A percentile compares a stretch with the other conserved stretches of the same genome.
Evolutionary conservation across 2,113 vertebrate species (phyloP).

Genomic region (Zosterops hypoxanthus): DNA sequence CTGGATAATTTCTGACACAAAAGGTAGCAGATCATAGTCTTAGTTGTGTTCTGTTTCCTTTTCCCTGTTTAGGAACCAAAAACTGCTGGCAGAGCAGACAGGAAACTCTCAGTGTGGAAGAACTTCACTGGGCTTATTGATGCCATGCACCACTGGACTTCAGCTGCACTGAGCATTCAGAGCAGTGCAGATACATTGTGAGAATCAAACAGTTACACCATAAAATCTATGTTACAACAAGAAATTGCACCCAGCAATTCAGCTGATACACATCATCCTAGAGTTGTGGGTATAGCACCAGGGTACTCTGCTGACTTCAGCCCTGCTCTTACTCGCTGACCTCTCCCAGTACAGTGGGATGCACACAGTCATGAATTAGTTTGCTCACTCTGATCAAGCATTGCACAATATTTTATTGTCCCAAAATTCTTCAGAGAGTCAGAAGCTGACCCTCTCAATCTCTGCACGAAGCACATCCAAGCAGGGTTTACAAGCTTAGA

Average conservation of each 20-base stretch:
- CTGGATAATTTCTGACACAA: not conserved
- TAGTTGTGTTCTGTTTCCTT: not conserved
- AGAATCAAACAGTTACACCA: not conserved
- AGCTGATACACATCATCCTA: not conserved
- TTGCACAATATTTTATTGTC: not conserved
- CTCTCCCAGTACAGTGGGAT: not conserved
- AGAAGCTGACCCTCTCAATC: not conserved
- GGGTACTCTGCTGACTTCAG: not conserved
- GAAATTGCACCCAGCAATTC: not conserved
- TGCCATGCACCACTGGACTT: not conserved
- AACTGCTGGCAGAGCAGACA: not conserved
- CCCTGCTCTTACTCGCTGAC: not conserved
- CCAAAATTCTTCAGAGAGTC: not conserved
- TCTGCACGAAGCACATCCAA: not conserved
- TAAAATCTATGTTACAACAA: not conserved
- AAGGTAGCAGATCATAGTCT: not conserved
- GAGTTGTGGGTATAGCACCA: not conserved
- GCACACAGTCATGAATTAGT: not conserved
- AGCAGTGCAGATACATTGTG: not conserved
- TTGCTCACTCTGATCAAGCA: not conserved
- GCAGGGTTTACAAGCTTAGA: constrained; percentile 11
- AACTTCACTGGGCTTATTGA: not conserved
- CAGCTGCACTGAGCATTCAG: not conserved
- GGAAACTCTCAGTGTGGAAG: not conserved
- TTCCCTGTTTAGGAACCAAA: not conserved